These are phyloP conservation scores for Geophilus truncorum DNA, from an alignment of 2,888 invertebrate species.

Conservation along the genomic window DNA sequence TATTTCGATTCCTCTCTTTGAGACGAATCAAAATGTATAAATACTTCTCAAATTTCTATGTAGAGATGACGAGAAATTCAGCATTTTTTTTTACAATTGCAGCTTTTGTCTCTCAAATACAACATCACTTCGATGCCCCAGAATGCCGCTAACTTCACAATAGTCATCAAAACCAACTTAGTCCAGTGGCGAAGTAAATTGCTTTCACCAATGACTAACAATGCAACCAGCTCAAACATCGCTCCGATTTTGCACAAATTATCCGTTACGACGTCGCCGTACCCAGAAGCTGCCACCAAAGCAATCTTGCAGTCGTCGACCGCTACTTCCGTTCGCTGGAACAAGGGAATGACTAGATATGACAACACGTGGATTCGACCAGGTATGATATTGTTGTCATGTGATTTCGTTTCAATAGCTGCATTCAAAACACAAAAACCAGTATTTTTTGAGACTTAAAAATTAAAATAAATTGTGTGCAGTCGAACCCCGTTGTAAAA, in stretches of 20 bases:
- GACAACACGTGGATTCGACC: conserved; percentile 13
- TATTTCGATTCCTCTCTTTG: too few species aligned
- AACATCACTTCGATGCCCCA: background rate
- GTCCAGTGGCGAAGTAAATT: background rate
- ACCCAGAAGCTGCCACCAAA: background rate
- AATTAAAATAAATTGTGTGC: too few species aligned
- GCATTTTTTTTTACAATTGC: background rate
- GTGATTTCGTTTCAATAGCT: background rate
- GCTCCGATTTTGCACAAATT: background rate
- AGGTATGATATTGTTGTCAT: background rate
- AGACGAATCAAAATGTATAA: too few species aligned
- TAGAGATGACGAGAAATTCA: too few species aligned
- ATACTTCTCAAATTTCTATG: too few species aligned
- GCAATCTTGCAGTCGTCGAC: background rate
- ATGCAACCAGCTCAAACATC: background rate
- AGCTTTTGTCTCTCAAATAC: background rate
- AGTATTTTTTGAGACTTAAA: too few species aligned
- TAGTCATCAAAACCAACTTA: background rate
- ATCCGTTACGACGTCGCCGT: background rate
- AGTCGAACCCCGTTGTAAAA: too few species aligned
- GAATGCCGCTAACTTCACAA: background rate
- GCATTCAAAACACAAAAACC: too few species aligned
- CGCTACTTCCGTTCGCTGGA: background rate
- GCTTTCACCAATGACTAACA: background rate
- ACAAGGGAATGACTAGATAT: background rate